These are phyloP conservation scores for Sebastes paucispinis DNA, from an alignment of 2,797 vertebrate genomes.

Conservation along the genomic window DNA sequence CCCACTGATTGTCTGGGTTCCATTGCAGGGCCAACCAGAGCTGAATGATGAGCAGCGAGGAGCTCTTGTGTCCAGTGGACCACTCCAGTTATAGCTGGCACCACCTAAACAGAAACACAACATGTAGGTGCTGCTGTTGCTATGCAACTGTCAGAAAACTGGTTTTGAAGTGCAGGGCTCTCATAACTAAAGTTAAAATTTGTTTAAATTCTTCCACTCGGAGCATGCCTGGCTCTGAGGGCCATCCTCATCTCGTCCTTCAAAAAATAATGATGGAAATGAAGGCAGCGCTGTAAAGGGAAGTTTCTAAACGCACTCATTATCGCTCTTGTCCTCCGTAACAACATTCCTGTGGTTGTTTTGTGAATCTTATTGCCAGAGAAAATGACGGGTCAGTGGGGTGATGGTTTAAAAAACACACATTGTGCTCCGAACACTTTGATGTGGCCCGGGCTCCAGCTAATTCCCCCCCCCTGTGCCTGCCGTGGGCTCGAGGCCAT, in stretches of 20 bases:
- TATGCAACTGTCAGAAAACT: constrained; percentile 40
- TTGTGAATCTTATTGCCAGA: constrained; percentile 28
- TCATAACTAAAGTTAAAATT: constrained; percentile 12
- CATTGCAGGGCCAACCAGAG: neutral
- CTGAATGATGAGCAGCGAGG: constrained; percentile 32
- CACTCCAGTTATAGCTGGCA: neutral
- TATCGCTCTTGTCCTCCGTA: neutral
- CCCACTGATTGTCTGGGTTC: constrained; percentile 31
- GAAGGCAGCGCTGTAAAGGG: constrained; percentile 5
- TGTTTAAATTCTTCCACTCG: constrained; percentile 27
- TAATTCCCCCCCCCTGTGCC: constrained; percentile 43
- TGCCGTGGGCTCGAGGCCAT: constrained; percentile 47
- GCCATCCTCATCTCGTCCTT: constrained; percentile 20
- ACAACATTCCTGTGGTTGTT: constrained; percentile 48
- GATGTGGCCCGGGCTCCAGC: constrained; percentile 52
- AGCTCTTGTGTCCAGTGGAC: constrained; percentile 20
- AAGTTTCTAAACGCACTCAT: constrained; percentile 30
- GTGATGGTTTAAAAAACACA: constrained; percentile 42
- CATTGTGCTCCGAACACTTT: constrained; percentile 52
- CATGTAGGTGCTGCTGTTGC: constrained; percentile 49
- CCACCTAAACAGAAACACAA: constrained; percentile 15
- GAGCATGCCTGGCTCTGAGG: constrained; percentile 10
- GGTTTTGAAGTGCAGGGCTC: constrained; percentile 12
- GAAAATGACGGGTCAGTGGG: constrained; percentile 46
- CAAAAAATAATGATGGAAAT: constrained; percentile 44